Evolutionary conservation across 2,888 invertebrate species (phyloP).

Genomic region (Polyommatus icarus): DNA sequence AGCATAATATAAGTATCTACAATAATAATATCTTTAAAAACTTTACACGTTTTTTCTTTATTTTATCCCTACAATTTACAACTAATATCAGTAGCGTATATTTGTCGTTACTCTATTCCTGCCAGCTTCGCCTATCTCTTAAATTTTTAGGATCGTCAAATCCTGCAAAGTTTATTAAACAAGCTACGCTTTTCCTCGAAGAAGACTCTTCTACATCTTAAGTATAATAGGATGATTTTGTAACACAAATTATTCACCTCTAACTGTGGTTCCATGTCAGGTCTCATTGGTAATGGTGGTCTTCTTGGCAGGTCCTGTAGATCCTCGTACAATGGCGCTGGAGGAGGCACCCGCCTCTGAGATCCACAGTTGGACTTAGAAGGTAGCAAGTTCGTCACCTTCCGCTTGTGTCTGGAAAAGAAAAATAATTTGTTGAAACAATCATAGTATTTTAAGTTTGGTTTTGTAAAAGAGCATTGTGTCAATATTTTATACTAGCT

Average conservation of each 20-base stretch:
- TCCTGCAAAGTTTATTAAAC: no score
- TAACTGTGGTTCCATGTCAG: constrained; percentile 71
- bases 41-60: no score
- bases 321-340: constrained; percentile 89
- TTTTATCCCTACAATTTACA: no score
- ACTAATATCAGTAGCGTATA: no score
- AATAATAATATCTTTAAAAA: no score
- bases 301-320: constrained; percentile 83
- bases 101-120: no score
- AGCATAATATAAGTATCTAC: no score
- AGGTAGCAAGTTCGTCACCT: constrained; percentile 91
- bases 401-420: constrained; percentile 89
- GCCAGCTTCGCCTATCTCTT: no score
- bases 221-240: neutral
- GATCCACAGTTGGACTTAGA: constrained; percentile 85
- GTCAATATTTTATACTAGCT: no score
- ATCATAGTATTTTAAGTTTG: no score
- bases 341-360: constrained; percentile 74
- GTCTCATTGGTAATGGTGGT: constrained; percentile 72
- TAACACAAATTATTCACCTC: constrained; percentile 55
- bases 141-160: no score
- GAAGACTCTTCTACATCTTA: neutral
- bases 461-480: no score
- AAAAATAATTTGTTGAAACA: constrained; percentile 16
- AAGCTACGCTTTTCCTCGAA: neutral